Evolutionary conservation across 2,113 vertebrate species (phyloP), one percentile per base, ranked within the genome.

Genomic region (Sceloporus undulatus): DNA sequence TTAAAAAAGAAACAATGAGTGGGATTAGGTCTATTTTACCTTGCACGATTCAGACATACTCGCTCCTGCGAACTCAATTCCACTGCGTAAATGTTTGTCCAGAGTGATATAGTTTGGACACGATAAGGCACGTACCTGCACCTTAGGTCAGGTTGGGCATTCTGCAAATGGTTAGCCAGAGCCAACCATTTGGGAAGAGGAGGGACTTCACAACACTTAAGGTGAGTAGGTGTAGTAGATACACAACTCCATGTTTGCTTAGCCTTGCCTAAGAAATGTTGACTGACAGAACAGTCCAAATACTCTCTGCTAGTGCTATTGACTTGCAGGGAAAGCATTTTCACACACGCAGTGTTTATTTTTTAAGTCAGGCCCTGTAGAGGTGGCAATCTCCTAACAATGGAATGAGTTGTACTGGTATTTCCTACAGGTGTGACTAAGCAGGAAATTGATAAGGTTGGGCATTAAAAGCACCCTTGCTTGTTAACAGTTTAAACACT

Each of bases 371-470:
- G 10, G 87, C 88, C 80, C n/a, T 0, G 65, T n/a, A 38, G 79
- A 90, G 79, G 85, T 88, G 87, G 73, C 89, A 88, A 91, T 83
- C 91, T 19, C 85, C 76, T 78, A 90, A 93, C 91, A 90, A 88
- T 92, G 93, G 91, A 91, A 93, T 89, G 91, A 54, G 89, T 90
- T 82, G 77, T 85, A 54, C 42, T n/a, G 1, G 0, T 13, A 42
- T 79, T 93, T 92, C 94, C 94, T 88, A 88, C 85, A 87, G 85
- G 85, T 92, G 85, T 92, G 94, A 92, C 82, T 71, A 59, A 88
- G 93, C 59, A 90, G 75, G 93, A 90, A 88, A 38, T 9, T n/a
- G 90, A 85, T 94, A 91, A 92, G 90, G 62, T 18, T 29, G 42
- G 82, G 77, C 73, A 85, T 52, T 29, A 52, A 90, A 89, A 74